Evolutionary conservation across 2,797 vertebrate species (phyloP).

Genomic region (Sebastes itinus): DNA sequence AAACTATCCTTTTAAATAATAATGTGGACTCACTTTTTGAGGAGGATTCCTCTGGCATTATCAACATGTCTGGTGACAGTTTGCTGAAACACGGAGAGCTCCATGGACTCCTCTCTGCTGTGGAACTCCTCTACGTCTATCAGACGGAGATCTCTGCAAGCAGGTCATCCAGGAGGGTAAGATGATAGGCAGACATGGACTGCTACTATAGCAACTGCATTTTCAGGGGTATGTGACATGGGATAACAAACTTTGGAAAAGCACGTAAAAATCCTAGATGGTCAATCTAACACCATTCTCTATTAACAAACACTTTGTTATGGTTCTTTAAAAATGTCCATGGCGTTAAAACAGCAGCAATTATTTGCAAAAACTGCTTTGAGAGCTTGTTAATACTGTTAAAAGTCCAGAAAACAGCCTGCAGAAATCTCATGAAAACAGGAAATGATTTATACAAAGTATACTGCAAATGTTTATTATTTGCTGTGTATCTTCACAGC

Average conservation of each 20-base stretch:
- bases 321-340: not conserved
- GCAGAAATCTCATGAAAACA: not conserved
- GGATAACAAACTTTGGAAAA: not conserved
- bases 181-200: not conserved
- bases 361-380: too few relatives aligned
- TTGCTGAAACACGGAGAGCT: constrained; percentile 84
- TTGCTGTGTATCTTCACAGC: not conserved
- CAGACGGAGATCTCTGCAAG: constrained; percentile 86
- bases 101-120: constrained; percentile 81
- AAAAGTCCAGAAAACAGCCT: not conserved
- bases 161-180: not conserved
- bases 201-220: not conserved
- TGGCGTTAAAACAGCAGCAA: not conserved
- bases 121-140: constrained; percentile 85
- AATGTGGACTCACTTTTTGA: constrained; percentile 79
- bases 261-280: not conserved
- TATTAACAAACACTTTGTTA: not conserved
- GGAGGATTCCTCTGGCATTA: constrained; percentile 78
- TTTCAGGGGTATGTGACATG: not conserved
- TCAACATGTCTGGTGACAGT: constrained; percentile 82
- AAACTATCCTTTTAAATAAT: not conserved
- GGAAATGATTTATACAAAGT: not conserved
- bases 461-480: not conserved
- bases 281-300: not conserved
- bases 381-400: not conserved